Evolutionary conservation across 2,888 invertebrate genomes (phyloP).

Genomic region (Morpho deidamia): DNA sequence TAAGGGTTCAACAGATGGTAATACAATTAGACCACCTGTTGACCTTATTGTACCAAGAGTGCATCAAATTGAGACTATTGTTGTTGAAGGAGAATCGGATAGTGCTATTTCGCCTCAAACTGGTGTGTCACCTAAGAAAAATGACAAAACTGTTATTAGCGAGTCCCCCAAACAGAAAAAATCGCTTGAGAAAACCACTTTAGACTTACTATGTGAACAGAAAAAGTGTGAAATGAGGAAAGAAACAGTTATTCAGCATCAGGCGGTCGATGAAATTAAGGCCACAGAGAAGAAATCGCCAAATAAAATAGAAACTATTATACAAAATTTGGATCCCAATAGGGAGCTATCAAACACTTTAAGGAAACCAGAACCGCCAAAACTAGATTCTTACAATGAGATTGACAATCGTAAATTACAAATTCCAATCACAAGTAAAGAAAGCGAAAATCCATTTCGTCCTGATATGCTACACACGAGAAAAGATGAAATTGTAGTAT

Average conservation of each 20-base stretch:
- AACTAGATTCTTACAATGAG: constrained; percentile 55
- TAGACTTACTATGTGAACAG: constrained; percentile 42
- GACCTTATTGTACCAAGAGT: constrained; percentile 55
- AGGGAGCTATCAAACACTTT: constrained; percentile 45
- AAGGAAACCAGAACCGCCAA: constrained; percentile 54
- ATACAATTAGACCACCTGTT: constrained; percentile 40
- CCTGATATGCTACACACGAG: constrained; percentile 48
- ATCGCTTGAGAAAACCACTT: constrained; percentile 46
- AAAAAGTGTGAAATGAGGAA: constrained; percentile 61
- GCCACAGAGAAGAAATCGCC: constrained; percentile 57
- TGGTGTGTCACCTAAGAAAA: constrained; percentile 51
- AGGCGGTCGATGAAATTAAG: constrained; percentile 54
- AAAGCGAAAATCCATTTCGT: constrained; percentile 55
- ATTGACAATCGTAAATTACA: constrained; percentile 49
- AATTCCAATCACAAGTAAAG: constrained; percentile 46
- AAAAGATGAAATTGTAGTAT: constrained; percentile 65
- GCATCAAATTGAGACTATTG: constrained; percentile 62
- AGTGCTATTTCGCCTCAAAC: constrained; percentile 44
- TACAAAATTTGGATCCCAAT: constrained; percentile 57
- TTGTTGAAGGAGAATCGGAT: constrained; percentile 64
- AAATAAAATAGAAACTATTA: constrained; percentile 59
- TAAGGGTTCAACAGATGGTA: constrained; percentile 53
- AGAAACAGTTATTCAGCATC: constrained; percentile 70
- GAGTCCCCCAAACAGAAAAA: constrained; percentile 53
- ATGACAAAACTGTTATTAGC: constrained; percentile 51